These are phyloP conservation scores for Babyrousa celebensis DNA, from an alignment of 2,797 vertebrate species.

Conservation along the genomic window DNA sequence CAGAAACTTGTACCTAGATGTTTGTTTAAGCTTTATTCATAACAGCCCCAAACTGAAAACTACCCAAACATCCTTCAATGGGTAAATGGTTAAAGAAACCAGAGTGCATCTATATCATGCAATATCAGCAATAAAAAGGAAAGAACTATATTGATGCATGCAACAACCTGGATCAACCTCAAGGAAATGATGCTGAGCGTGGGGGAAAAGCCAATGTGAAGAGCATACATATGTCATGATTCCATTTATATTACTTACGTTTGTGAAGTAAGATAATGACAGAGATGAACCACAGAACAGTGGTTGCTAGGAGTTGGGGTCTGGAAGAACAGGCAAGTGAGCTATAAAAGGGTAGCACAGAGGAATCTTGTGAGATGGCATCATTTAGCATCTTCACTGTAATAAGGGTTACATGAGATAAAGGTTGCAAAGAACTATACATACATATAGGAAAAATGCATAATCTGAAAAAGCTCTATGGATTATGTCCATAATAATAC, in stretches of 20 bases:
- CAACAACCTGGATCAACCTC: neutral
- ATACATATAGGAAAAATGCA: neutral
- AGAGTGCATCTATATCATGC: neutral
- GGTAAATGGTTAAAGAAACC: neutral
- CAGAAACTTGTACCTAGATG: neutral
- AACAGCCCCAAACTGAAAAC: neutral
- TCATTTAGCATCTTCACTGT: neutral
- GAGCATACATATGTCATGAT: neutral
- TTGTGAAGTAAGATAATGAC: constrained; percentile 7
- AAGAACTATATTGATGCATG: neutral
- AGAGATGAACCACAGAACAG: neutral
- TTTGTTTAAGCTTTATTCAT: neutral
- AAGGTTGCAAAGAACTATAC: neutral
- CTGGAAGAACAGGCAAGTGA: neutral
- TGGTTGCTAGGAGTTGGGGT: neutral
- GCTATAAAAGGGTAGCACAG: neutral
- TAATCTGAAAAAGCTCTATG: neutral
- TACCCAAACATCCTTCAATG: neutral
- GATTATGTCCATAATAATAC: neutral
- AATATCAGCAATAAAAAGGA: neutral
- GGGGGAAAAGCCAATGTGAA: neutral
- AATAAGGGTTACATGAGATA: neutral
- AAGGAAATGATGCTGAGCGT: neutral
- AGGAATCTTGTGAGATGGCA: neutral
- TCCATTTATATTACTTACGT: neutral